Evolutionary conservation across 2,113 vertebrate genomes (phyloP), one percentile per base, ranked within the genome.

Genomic region (Pantherophis guttatus): DNA sequence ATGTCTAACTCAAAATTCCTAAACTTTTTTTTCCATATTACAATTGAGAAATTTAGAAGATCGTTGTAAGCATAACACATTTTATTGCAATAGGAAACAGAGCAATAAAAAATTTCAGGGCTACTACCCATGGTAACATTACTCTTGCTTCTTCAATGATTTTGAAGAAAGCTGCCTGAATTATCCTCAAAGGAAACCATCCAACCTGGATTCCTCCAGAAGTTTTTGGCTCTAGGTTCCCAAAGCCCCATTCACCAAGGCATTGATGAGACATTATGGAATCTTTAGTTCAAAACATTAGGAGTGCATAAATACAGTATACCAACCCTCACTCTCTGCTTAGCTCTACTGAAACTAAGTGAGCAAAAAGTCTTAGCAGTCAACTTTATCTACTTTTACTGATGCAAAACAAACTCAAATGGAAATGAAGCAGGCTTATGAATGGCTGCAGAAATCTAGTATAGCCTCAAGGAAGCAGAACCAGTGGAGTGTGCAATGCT

Each of bases 401-500:
- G 57, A 50, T 26, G 59, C 91, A 92, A 91, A 6, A 85, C 1
- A 19, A 44, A 26, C 86, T 93, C 65, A 92, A 91, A 90, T 53
- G 91, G 81, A 91, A 65, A 94, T 86, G 59, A n/a, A n/a, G 59
- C 88, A 39, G 50, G 29, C 53, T 54, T 94, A 94, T 95, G 91
- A 94, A 94, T 62, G 88, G 92, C 88, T 90, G 86, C 54, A 44
- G 94, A 24, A 3, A 89, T 59, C 3, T 93, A 92, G 24, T 6
- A 29, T 21, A 26, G 59, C 93, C 39, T 44, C 91, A 95, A 92
- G 58, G 26, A 70, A 93, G 87, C 0, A 44, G 44, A 95, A 53
- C 50, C 55, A 91, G 23, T 0, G 0, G 93, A 95, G 39, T 17
- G 59, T 39, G 50, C 0, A 59, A 39, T 93, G 59, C 55, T 87